Conservation (phyloP, 2,888 invertebrate species). For the Lydus trimaculatus region DNA sequence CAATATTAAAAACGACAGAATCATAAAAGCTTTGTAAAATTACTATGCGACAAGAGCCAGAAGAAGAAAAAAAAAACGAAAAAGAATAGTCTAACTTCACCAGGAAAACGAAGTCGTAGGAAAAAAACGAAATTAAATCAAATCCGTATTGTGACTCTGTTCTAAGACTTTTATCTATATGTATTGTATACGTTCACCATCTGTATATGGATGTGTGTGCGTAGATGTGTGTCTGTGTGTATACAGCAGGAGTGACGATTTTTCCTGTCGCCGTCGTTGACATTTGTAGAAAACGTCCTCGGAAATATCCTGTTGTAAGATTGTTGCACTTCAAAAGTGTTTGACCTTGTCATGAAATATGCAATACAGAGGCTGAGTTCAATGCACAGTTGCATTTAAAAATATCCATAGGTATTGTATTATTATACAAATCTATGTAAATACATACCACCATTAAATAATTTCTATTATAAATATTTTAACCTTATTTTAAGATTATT, state of each 20-base stretch:
- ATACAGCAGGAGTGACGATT: conserved; percentile 2
- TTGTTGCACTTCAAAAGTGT: conserved; percentile 27
- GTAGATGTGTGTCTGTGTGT: background rate
- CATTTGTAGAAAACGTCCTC: conserved; percentile 2
- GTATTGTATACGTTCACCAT: background rate
- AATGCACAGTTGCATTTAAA: conserved; percentile 29
- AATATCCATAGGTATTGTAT: conserved; percentile 29
- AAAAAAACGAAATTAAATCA: background rate
- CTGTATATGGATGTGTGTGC: background rate
- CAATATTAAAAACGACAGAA: background rate
- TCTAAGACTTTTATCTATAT: background rate
- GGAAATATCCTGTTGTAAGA: conserved; percentile 5
- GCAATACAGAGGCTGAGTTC: conserved; percentile 27
- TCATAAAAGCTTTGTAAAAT: conserved; percentile 2
- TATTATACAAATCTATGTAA: conserved; percentile 31
- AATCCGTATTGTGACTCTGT: background rate
- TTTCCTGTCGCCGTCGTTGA: conserved; percentile 1
- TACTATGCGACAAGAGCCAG: background rate
- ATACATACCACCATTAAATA: background rate
- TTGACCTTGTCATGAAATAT: conserved; percentile 35
- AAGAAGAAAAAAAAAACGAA: no score
- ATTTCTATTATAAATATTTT: background rate
- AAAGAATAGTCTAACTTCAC: background rate
- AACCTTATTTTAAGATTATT: background rate
- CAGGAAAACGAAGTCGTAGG: background rate